A percentile compares a stretch with the other conserved stretches of the same genome.
phyloP scores from a whole-genome alignment of 2,888 invertebrate genomes.

The Mellilla xanthometata region DNA sequence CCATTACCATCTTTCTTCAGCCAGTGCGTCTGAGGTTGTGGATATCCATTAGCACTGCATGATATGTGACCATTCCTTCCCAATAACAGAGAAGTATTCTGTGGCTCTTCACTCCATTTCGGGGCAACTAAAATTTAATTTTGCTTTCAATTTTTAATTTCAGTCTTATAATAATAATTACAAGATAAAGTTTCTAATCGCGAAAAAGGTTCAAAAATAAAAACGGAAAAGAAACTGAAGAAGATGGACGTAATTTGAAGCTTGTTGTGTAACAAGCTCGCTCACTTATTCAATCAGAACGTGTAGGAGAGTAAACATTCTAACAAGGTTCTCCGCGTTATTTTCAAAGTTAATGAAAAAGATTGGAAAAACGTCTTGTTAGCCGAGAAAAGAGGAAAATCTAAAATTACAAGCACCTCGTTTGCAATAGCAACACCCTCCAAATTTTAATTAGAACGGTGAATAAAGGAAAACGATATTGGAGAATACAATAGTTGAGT shows the following conservation, averaged over 20 bases:
- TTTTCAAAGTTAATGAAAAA: slow-evolving; percentile 16
- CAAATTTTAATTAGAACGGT: slow-evolving; percentile 21
- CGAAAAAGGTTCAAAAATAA: too few relatives aligned
- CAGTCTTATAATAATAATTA: too few relatives aligned
- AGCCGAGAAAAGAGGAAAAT: slow-evolving; percentile 11
- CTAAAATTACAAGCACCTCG: slow-evolving; percentile 19
- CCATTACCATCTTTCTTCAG: slow-evolving; percentile 87
- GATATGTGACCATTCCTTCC: slow-evolving; percentile 88
- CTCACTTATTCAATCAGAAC: slow-evolving; percentile 13
- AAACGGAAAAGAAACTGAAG: too few relatives aligned
- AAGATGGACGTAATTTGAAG: too few relatives aligned
- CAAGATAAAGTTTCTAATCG: too few relatives aligned
- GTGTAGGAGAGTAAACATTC: slow-evolving; percentile 1
- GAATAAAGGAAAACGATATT: slow-evolving; percentile 15
- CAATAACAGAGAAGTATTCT: slow-evolving; percentile 88
- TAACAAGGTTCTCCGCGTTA: slow-evolving; percentile 3
- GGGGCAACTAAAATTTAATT: slow-evolving; percentile 86
- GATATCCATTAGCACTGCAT: slow-evolving; percentile 92
- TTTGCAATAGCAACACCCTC: slow-evolving; percentile 18
- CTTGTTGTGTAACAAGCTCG: too few relatives aligned
- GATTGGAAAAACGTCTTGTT: slow-evolving; percentile 18
- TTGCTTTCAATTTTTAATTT: too few relatives aligned
- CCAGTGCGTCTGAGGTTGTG: slow-evolving; percentile 89
- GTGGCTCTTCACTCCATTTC: slow-evolving; percentile 89
- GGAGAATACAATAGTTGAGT: background rate